Base-by-base conservation (phyloP, 1,140 invertebrate species). In the Pentalonia nigronervosa region DNA sequence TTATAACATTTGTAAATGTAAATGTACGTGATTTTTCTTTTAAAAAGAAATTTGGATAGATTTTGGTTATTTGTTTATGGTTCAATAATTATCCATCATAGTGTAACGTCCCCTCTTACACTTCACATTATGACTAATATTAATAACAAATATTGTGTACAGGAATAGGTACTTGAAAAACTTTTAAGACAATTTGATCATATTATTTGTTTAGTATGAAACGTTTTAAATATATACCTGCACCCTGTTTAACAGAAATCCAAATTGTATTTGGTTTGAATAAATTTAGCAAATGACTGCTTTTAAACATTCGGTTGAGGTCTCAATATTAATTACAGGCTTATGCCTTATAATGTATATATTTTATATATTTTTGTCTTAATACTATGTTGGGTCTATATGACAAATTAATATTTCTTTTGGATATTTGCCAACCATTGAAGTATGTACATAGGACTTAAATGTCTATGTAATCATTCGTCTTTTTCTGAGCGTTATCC, bases 391-490 rank as follows among this genome's bases (percentile, higher is more conserved):
- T 14, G 56, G 9, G 14, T 60, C 11, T 90, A 67, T 67, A 45
- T 67, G 89, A 90, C 53, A 67, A 90, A 90, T 90, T 90, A 90
- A 67, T 90, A 67, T 67, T 90, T n/a, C 2, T 45, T 41, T 90
- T 90, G 89, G 89, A 41, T 67, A 90, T 67, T 90, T 90, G 53
- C 89, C 88, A 90, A 41, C 88, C 36, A n/a, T 23, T 3, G 23
- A 45, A 4, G 41, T 25, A 17, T 14, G 89, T 67, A 53, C 20
- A 30, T 90, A 67, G 60, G 53, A 36, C 1, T 90, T 90, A 23
- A 67, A 67, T 67, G 30, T 67, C 53, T 67, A 67, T 21, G 89
- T n/a, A 25, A 90, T 90, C 89, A 45, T 90, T 34, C 89, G 56
- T 90, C 53, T 90, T 90, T 30, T 45, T 45, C n/a, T 34, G 30